These are phyloP conservation scores for Sebastes iracundus DNA, from an alignment of 2,797 vertebrate species.

Conservation along the genomic window DNA sequence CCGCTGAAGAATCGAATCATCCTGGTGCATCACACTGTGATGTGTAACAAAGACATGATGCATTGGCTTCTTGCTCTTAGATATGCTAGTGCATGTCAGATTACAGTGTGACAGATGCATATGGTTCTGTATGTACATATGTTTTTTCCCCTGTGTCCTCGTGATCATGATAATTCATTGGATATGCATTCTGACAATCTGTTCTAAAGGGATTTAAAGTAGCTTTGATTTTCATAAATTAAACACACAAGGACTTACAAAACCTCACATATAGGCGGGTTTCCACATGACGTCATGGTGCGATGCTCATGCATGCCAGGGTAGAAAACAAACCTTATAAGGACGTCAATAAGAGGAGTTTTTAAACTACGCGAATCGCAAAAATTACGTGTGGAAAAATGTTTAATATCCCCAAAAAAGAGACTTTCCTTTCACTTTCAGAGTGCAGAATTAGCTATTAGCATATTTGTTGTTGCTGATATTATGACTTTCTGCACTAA, in stretches of 20 bases:
- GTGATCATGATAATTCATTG: not conserved
- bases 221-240: not conserved
- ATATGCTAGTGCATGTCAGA: not conserved
- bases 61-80: not conserved
- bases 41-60: not conserved
- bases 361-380: no score
- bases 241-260: not conserved
- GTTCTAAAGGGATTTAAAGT: not conserved
- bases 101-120: not conserved
- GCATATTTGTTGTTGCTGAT: no score
- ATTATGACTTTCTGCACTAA: no score
- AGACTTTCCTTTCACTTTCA: no score
- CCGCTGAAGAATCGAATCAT: constrained; percentile 10
- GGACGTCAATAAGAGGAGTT: no score
- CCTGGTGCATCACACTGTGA: constrained; percentile 16
- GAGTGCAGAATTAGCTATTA: no score
- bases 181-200: not conserved
- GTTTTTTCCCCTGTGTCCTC: not conserved
- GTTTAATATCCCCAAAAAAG: no score
- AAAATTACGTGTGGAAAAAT: no score
- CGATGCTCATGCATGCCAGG: not conserved
- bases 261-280: not conserved
- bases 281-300: not conserved
- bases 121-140: not conserved
- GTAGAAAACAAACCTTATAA: no score